Base-by-base conservation (phyloP, 2,888 invertebrate genomes). In the Crioceris asparagi region DNA sequence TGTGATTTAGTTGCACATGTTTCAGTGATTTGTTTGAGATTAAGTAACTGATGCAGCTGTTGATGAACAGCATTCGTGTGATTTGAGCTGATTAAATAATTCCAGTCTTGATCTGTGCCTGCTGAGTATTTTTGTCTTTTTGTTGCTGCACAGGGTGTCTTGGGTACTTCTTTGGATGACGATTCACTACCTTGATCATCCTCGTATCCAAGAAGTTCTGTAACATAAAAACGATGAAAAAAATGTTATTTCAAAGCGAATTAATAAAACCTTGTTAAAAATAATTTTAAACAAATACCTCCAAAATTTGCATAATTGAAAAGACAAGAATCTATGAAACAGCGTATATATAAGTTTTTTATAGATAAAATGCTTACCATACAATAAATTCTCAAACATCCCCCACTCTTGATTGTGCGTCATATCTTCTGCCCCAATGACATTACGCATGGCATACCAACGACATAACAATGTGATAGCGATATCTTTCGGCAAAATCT, bases 381-480 rank as follows among this genome's bases (percentile, higher is more conserved):
- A 66, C 16, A 83, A 50, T 23, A 77, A 68, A 37, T 59, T 60
- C 17, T 67, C 72, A 61, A 91, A 91, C 61, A 83, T 74, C 4
- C 74, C 67, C 86, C 88, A 88, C 59, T 91, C 90, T 49, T 83
- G 77, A 40, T 74, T 72, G 0, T 77, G 72, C 6, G 80, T 80
- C 17, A 84, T 70, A 55, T 87, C 81, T 47, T 77, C 75, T 0
- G 83, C 77, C 2, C 92, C 92, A 0, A 92, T 87, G 0, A 88
- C 83, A 69, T 93, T 92, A 42, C 90, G 70, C 0, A 79, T 75
- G 1, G 84, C 79, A 60, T 91, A 94, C 93, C 93, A 94, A 55
- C 82, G 78, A 32, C 79, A 75, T 37, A 84, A 66, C 4, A 86
- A 67, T 59, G 71, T 79, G 63, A 88, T 73, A 7, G 82, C 79